A percentile compares a stretch with the other conserved stretches of the same genome.
Conservation (phyloP, 2,888 invertebrate species). For the Brachycybe producta region DNA sequence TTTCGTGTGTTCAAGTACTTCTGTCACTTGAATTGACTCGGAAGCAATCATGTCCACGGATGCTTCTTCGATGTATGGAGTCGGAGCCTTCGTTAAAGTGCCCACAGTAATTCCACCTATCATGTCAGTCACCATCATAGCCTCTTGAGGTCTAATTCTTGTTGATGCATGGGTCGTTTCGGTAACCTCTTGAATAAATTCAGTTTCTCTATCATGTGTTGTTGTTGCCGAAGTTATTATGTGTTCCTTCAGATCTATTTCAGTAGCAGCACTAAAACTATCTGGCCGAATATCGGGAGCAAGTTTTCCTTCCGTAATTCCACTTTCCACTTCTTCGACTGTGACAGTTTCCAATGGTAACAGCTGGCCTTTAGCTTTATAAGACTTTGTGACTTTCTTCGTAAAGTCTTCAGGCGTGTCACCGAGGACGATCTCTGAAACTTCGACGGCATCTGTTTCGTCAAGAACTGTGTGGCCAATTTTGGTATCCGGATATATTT, state of each 20-base stretch:
- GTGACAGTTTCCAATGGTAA: constrained; percentile 9
- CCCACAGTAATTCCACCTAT: constrained; percentile 13
- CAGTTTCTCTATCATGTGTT: constrained; percentile 12
- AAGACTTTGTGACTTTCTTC: neutral
- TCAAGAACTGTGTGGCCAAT: constrained; percentile 15
- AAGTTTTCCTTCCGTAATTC: constrained; percentile 21
- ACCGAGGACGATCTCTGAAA: constrained; percentile 17
- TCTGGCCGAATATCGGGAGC: constrained; percentile 17
- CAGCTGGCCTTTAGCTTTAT: constrained; percentile 9
- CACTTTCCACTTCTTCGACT: constrained; percentile 20
- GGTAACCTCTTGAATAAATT: neutral
- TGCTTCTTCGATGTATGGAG: constrained; percentile 12
- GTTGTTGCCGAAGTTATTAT: neutral
- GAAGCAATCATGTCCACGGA: neutral
- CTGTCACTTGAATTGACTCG: constrained; percentile 17
- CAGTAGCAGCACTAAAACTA: constrained; percentile 3
- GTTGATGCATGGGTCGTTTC: neutral
- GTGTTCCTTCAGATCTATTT: constrained; percentile 7
- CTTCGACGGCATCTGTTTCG: constrained; percentile 16
- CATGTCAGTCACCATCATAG: constrained; percentile 13
- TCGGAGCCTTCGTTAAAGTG: neutral
- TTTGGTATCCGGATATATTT: constrained; percentile 5
- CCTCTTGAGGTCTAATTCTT: constrained; percentile 8
- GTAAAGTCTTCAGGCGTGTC: constrained; percentile 1
- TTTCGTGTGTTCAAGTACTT: constrained; percentile 10